Conservation (phyloP, 1,140 invertebrate species). For the Procambarus virginalis region DNA sequence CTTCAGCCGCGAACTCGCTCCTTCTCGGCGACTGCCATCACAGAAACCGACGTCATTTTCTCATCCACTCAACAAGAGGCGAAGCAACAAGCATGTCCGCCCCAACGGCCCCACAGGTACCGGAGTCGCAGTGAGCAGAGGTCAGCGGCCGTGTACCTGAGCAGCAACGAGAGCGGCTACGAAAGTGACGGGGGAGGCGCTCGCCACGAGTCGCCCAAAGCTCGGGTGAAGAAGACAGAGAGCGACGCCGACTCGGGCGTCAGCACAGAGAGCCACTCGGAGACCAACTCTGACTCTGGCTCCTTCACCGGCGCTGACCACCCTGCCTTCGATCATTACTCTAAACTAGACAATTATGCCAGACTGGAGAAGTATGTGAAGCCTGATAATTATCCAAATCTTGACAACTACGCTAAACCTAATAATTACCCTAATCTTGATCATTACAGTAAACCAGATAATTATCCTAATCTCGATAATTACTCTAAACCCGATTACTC, state of each 20-base stretch:
- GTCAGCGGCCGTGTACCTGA: conserved; percentile 78
- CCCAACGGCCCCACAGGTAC: conserved; percentile 71
- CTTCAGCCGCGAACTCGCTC: conserved; percentile 51
- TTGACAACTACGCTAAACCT: conserved; percentile 40
- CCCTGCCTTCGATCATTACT: conserved; percentile 55
- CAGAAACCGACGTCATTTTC: conserved; percentile 79
- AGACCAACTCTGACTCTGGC: conserved; percentile 73
- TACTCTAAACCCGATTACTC: conserved; percentile 35
- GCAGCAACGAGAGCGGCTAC: conserved; percentile 85
- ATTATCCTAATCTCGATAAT: conserved; percentile 34
- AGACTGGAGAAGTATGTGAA: conserved; percentile 16
- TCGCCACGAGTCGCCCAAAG: conserved; percentile 71
- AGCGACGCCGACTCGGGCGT: conserved; percentile 72
- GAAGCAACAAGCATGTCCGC: neutral
- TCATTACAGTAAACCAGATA: conserved; percentile 43
- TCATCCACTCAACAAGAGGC: conserved; percentile 72
- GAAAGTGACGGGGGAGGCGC: conserved; percentile 84
- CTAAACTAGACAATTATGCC: conserved; percentile 48
- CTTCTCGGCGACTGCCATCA: conserved; percentile 75
- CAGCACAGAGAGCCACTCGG: conserved; percentile 69
- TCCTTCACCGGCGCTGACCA: conserved; percentile 71
- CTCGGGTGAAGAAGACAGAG: conserved; percentile 57
- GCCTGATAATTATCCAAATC: conserved; percentile 16
- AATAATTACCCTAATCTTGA: conserved; percentile 37
- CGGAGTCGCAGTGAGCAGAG: conserved; percentile 77